A percentile compares a stretch with the other conserved stretches of the same genome.
Evolutionary conservation across 2,888 invertebrate species (phyloP).

Genomic region (Nasonovia ribisnigri): DNA sequence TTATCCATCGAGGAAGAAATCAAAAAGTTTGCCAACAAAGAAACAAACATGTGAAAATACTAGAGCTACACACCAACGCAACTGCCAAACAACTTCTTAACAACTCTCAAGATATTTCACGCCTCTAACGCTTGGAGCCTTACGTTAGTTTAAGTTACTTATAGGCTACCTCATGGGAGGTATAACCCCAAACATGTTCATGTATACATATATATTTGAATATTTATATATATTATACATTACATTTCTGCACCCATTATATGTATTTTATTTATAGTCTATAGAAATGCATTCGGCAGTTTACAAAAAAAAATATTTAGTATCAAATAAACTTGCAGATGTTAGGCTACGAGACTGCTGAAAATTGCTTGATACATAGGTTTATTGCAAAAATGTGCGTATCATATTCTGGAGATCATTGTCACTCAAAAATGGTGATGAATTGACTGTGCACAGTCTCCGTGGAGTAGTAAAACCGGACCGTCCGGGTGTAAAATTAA

Average conservation of each 20-base stretch:
- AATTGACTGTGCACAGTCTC: no score
- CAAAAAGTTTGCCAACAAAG: not conserved
- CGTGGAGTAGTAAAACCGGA: not conserved
- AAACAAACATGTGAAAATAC: not conserved
- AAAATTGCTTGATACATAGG: not conserved
- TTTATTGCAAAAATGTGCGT: not conserved
- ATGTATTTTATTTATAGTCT: not conserved
- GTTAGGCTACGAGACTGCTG: not conserved
- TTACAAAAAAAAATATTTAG: not conserved
- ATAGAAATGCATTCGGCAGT: not conserved
- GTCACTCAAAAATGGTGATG: not conserved
- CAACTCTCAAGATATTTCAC: not conserved
- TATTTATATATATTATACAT: no score
- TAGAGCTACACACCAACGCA: not conserved
- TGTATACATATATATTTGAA: not conserved
- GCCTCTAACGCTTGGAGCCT: not conserved
- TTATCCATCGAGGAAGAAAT: not conserved
- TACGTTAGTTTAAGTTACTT: conserved; percentile 10
- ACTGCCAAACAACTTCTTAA: not conserved
- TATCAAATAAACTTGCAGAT: not conserved
- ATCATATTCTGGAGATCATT: not conserved
- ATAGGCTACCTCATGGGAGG: not conserved
- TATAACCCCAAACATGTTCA: not conserved
- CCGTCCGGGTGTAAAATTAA: not conserved
- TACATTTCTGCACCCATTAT: no score